Conservation (phyloP, 2,113 vertebrate genomes). For the Colossoma macropomum region DNA sequence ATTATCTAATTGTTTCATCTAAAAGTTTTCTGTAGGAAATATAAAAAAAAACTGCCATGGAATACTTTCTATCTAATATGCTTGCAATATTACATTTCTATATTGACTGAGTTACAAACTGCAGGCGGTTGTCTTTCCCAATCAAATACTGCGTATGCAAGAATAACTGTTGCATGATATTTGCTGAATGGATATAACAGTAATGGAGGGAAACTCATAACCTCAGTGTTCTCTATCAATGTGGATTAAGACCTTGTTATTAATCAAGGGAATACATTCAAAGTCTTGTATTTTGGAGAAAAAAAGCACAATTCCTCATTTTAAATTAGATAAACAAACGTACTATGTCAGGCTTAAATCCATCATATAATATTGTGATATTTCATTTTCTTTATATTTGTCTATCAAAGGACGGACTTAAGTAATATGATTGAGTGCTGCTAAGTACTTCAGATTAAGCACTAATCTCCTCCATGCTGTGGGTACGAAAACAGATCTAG, state of each 20-base stretch:
- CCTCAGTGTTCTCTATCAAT: conserved; percentile 24
- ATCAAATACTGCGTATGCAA: conserved; percentile 28
- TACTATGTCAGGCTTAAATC: conserved; percentile 36
- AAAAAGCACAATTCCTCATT: background rate
- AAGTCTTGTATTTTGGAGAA: conserved; percentile 1
- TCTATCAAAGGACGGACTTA: conserved; percentile 22
- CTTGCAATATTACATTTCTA: conserved; percentile 44
- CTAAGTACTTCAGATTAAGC: conserved; percentile 27
- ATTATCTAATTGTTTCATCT: conserved; percentile 47
- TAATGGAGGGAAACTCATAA: conserved; percentile 21
- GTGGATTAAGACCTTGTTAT: conserved; percentile 45
- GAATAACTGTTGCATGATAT: conserved; percentile 34
- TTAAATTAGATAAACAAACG: conserved; percentile 36
- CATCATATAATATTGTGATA: conserved; percentile 32
- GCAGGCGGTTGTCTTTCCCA: conserved; percentile 18
- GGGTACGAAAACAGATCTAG: conserved; percentile 4
- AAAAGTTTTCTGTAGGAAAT: conserved; percentile 33
- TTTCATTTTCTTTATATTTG: conserved; percentile 24
- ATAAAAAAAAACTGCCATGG: conserved; percentile 6
- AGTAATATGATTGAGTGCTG: conserved; percentile 30
- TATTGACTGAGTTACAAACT: conserved; percentile 16
- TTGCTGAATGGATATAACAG: conserved; percentile 37
- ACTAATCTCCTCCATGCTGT: conserved; percentile 32
- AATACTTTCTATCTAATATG: conserved; percentile 35
- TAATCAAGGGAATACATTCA: conserved; percentile 50